A percentile compares a stretch with the other conserved stretches of the same genome.
These are phyloP conservation scores for Megamerina dolium DNA, from an alignment of 2,888 invertebrate genomes.

Conservation along the genomic window DNA sequence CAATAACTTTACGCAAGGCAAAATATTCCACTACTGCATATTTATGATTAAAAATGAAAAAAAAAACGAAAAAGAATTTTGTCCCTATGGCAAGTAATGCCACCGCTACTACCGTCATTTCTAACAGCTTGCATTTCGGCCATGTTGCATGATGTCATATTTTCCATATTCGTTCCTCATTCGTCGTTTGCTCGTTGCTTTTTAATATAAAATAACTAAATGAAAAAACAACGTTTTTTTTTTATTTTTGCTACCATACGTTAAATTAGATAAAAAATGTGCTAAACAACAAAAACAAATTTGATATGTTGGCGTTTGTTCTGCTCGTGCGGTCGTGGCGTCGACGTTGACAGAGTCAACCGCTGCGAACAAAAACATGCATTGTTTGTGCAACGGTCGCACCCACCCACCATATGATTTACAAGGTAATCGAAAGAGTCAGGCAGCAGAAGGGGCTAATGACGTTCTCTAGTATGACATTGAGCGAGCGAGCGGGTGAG, in stretches of 20 bases:
- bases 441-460: too few species aligned
- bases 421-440: too few species aligned
- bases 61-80: too few species aligned
- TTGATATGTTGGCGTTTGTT: constrained; percentile 2
- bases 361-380: constrained; percentile 12
- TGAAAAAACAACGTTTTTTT: too few species aligned
- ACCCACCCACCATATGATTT: neutral
- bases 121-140: too few species aligned
- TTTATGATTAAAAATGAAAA: too few species aligned
- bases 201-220: constrained; percentile 4
- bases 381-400: constrained; percentile 14
- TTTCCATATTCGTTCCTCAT: constrained; percentile 7
- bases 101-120: too few species aligned
- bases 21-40: too few species aligned
- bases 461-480: too few species aligned
- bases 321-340: neutral
- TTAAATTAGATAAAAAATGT: constrained; percentile 8
- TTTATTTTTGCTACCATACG: constrained; percentile 5
- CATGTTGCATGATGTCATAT: constrained; percentile 17
- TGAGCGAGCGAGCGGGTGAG: neutral
- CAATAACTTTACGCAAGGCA: too few species aligned
- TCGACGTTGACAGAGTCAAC: neutral
- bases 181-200: neutral
- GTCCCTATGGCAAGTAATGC: too few species aligned
- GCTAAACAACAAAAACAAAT: neutral